Evolutionary conservation across 2,113 vertebrate genomes (phyloP).

Genomic region (Petroica traversi): DNA sequence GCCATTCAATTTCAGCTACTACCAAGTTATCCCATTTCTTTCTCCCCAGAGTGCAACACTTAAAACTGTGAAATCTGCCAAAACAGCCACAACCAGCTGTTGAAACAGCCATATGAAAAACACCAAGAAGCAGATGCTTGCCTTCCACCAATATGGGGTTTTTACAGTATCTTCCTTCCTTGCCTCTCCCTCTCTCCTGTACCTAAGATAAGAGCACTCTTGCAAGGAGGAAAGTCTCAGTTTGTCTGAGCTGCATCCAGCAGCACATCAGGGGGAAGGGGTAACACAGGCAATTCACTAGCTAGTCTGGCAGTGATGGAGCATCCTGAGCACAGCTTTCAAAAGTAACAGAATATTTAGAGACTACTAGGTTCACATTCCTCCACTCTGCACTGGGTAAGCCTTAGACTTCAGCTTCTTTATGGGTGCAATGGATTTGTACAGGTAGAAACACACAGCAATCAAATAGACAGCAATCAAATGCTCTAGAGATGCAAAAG

Average conservation of each 20-base stretch:
- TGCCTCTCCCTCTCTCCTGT: not conserved
- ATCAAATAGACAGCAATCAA: not conserved
- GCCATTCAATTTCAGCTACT: not conserved
- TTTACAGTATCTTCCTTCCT: not conserved
- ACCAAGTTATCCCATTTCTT: not conserved
- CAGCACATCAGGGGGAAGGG: fast-evolving
- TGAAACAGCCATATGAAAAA: not conserved
- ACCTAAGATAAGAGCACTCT: not conserved
- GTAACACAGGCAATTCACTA: not conserved
- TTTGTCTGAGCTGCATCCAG: not conserved
- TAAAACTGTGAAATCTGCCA: not conserved
- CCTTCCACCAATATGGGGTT: fast-evolving
- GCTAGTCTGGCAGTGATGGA: not conserved
- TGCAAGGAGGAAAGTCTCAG: not conserved
- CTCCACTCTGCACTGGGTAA: not conserved
- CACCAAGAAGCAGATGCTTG: not conserved
- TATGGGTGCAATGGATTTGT: fast-evolving
- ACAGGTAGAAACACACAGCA: not conserved
- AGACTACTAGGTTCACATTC: not conserved
- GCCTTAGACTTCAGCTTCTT: not conserved
- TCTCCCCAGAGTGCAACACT: fast-evolving
- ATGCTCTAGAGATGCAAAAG: not conserved
- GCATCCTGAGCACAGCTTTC: not conserved
- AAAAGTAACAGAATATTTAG: not conserved
- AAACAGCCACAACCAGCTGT: not conserved